Conservation (phyloP, 2,797 vertebrate species). For the Myotis myotis region DNA sequence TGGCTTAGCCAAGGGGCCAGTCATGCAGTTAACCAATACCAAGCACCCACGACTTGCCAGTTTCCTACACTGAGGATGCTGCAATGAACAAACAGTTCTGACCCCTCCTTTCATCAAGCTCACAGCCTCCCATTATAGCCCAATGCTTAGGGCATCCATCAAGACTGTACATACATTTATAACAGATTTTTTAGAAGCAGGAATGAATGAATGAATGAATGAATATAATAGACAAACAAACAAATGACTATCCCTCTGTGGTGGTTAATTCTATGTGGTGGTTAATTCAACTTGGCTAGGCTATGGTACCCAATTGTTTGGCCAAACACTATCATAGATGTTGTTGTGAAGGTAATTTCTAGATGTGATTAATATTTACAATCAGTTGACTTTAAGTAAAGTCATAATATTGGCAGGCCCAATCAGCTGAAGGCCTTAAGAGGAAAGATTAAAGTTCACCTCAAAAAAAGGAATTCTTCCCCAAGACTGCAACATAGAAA, state of each 20-base stretch:
- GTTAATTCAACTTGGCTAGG: not conserved
- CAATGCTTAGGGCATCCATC: not conserved
- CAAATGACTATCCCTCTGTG: not conserved
- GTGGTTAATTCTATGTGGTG: not conserved
- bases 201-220: not conserved
- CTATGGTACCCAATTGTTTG: not conserved
- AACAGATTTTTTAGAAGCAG: not conserved
- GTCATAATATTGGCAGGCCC: not conserved
- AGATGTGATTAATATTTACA: not conserved
- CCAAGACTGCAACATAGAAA: not conserved
- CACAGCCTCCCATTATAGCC: not conserved
- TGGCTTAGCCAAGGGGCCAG: not conserved
- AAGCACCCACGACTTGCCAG: not conserved
- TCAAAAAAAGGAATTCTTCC: not conserved
- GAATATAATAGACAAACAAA: not conserved
- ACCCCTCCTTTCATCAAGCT: not conserved
- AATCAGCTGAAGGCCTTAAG: not conserved
- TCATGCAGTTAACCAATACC: not conserved
- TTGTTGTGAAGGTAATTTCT: not conserved
- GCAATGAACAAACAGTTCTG: not conserved
- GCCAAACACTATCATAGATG: not conserved
- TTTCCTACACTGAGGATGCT: too few species aligned
- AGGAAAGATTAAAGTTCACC: not conserved
- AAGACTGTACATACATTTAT: not conserved
- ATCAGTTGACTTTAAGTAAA: not conserved